A percentile compares a stretch with the other conserved stretches of the same genome.
These are phyloP conservation scores for Erannis defoliaria DNA, from an alignment of 2,888 invertebrate genomes.

Conservation along the genomic window DNA sequence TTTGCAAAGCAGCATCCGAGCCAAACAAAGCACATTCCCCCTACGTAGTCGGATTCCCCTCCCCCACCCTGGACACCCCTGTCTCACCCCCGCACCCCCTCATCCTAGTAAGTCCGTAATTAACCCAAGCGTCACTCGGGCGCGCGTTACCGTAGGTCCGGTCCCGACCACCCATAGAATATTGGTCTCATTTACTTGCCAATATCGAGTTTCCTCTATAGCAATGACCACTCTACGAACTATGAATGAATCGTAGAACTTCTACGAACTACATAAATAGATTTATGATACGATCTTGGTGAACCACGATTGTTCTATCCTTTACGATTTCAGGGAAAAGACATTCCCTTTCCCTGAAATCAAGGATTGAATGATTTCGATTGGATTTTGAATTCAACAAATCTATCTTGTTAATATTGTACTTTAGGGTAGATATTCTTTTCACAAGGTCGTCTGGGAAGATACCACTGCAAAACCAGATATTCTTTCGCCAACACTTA, in stretches of 20 bases:
- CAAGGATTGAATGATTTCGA: too few relatives aligned
- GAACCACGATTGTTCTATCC: neutral
- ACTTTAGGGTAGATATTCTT: too few relatives aligned
- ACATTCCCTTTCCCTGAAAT: neutral
- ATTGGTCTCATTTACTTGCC: constrained; percentile 33
- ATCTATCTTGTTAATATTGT: too few relatives aligned
- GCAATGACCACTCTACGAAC: constrained; percentile 21
- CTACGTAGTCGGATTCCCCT: constrained; percentile 25
- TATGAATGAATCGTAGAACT: constrained; percentile 29
- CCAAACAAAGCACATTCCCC: constrained; percentile 42
- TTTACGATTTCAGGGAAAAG: neutral
- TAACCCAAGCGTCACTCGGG: constrained; percentile 44
- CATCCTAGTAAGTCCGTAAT: constrained; percentile 35
- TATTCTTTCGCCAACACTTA: too few relatives aligned
- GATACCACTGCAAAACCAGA: too few relatives aligned
- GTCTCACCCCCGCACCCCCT: constrained; percentile 8
- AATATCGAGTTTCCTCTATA: constrained; percentile 25
- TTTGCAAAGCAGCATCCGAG: constrained; percentile 43
- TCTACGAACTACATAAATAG: constrained; percentile 6
- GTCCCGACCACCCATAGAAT: constrained; percentile 33
- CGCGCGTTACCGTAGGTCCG: constrained; percentile 44
- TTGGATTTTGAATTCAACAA: too few relatives aligned
- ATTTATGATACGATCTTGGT: neutral
- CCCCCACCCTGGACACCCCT: constrained; percentile 19
- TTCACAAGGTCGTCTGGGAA: too few relatives aligned